Base-by-base conservation (phyloP, 2,888 invertebrate species). In the Trisateles emortualis region DNA sequence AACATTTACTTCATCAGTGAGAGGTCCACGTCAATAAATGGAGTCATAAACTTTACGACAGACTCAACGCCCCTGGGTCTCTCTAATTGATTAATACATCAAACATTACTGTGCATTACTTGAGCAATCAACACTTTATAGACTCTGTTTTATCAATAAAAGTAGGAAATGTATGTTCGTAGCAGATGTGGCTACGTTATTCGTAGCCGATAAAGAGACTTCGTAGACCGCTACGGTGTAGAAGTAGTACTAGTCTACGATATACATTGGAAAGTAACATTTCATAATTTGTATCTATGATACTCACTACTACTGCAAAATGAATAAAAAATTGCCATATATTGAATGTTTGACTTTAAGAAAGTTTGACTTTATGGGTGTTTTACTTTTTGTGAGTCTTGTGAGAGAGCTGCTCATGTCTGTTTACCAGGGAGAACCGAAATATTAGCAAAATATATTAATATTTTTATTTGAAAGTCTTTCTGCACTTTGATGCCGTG, bases 71-170 rank as follows among this genome's bases (percentile, higher is more conserved):
- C 39, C 33, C 32, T 24, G 14, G 29, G 39, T 19, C 19, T 41
- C 35, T 33, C 49, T 70, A 73, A 73, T 71, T 66, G 61, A 69
- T 70, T 71, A 72, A 63, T 61, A 64, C 53, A 36, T 33, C 17
- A 33, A 24, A 47, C 52, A 67, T 71, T 68, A 71, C 58, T 40
- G 42, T 45, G 29, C 50, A 35, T 54, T 52, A 61, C 67, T 51
- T 9, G 5, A 51, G 30, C 52, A 66, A 67, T 67, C 52, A 61
- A 55, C 52, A 13, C 29, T 52, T 63, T 65, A 63, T 64, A 51
- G 50, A 35, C 22, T 39, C 54, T 56, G 55, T 55, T 39, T 60
- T 49, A 54, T 61, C 6, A 22, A 38, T 30, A 46, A 19, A 39
- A 46, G 10, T 39, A 22, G 4, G 17, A 19, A 33, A 8, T 24